Evolutionary conservation across 37 sponge, comb jelly and placozoan species (phyloP).

Genomic region (Petrosia ficiformis): DNA sequence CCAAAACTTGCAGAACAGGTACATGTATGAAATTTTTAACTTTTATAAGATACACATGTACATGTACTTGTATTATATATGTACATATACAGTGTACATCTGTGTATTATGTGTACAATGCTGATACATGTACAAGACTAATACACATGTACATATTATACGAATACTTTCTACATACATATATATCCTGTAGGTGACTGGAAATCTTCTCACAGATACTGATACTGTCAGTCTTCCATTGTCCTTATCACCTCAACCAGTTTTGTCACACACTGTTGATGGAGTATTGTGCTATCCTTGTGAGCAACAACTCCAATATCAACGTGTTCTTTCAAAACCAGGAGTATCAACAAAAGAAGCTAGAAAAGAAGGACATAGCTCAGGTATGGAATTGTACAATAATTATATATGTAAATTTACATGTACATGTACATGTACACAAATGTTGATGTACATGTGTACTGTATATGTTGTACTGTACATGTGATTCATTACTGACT

Average conservation of each 20-base stretch:
- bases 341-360: not conserved
- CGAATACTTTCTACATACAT: too few relatives aligned
- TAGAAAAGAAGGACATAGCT: not conserved
- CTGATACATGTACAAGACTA: too few relatives aligned
- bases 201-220: not conserved
- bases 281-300: slow-evolving; percentile 39
- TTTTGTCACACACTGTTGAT: not conserved
- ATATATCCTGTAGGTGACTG: not conserved
- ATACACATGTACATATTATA: too few relatives aligned
- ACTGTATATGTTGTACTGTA: too few relatives aligned
- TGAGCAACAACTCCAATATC: slow-evolving; percentile 47
- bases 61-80: not conserved
- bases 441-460: too few relatives aligned
- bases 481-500: too few relatives aligned
- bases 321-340: slow-evolving; percentile 20
- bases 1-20: slow-evolving; percentile 70
- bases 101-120: not conserved
- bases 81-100: too few relatives aligned
- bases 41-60: not conserved
- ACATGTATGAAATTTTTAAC: too few relatives aligned
- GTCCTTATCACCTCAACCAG: not conserved
- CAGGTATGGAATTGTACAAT: not conserved
- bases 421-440: slow-evolving; percentile 3
- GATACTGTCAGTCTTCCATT: not conserved
- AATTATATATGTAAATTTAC: not conserved